Base-by-base conservation (phyloP, 2,888 invertebrate species). In the Ctenicera cuprea region DNA sequence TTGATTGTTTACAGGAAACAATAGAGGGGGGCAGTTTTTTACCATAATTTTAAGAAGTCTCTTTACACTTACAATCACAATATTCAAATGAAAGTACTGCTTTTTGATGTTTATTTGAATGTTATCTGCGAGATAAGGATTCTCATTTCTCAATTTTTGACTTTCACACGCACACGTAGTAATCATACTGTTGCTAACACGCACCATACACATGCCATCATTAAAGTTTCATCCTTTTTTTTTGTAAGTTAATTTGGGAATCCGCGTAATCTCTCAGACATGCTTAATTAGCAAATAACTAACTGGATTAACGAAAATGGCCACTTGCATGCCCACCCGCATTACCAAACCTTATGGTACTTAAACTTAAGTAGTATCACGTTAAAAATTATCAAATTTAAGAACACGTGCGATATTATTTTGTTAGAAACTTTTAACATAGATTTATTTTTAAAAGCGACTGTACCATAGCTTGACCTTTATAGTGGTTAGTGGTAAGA, bases 211-310 rank as follows among this genome's bases (percentile, higher is more conserved):
- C 63, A 63, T 43, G 41, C 26, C n/a, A 38, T 38, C 14, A 41
- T 61, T 57, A 33, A 26, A 30, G 22, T 61, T 41, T 20, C 41
- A 37, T 41, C 18, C 9, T 20, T 9, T 14, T 45, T 63, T 45
- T 43, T 38, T 41, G 3, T 11, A 16, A 22, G 45, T 45, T 63
- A 63, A 63, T 43, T 63, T 43, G 26, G 12, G 45, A 14, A 63
- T 63, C 26, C 22, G 16, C 59, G 63, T 45, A 14, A 45, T 63
- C 45, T 63, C 59, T 16, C 26, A 45, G 63, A 30, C 22, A 63
- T 45, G 41, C 45, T 18, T 30, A 63, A 63, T 63, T 63, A 63
- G 45, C 63, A 45, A 63, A 63, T 63, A 45, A 63, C 59, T 18
- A 22, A 22, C 18, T 50, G 57, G 30, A 33, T 59, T 38, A 59